These are phyloP conservation scores for Drosophila bunnanda DNA, from an alignment of 2,888 invertebrate species.

Conservation along the genomic window DNA sequence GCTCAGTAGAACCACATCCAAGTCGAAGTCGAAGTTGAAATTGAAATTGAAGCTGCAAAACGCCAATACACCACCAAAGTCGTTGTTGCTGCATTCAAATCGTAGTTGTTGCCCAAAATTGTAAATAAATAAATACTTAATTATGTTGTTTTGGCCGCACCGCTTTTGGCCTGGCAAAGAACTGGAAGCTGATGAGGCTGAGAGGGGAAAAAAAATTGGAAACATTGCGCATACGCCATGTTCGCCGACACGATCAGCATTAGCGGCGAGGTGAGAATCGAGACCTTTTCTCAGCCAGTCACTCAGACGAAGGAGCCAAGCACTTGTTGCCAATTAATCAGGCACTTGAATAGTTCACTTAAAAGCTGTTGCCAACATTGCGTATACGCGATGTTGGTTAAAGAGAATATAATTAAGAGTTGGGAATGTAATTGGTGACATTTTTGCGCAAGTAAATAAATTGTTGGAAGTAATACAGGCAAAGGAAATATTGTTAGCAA, in stretches of 20 bases:
- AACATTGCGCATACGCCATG: conserved; percentile 73
- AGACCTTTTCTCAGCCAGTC: conserved; percentile 43
- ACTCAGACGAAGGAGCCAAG: conserved; percentile 32
- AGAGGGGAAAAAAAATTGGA: conserved; percentile 7
- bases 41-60: conserved; percentile 56
- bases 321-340: conserved; percentile 49
- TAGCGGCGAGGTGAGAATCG: conserved; percentile 41
- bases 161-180: conserved; percentile 69
- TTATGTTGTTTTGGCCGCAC: conserved; percentile 75
- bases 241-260: conserved; percentile 53
- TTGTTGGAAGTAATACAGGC: background rate
- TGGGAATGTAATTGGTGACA: background rate
- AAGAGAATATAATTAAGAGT: background rate
- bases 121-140: conserved; percentile 81
- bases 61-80: conserved; percentile 55
- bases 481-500: background rate
- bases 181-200: conserved; percentile 52
- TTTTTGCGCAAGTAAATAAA: background rate
- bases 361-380: conserved; percentile 23
- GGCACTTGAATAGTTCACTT: conserved; percentile 28
- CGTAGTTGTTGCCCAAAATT: conserved; percentile 77
- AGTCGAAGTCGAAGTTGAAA: conserved; percentile 38
- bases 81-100: conserved; percentile 50
- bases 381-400: conserved; percentile 33
- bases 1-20: conserved; percentile 25